These are phyloP conservation scores for Cuculus canorus DNA, from an alignment of 2,797 vertebrate genomes.

Conservation along the genomic window DNA sequence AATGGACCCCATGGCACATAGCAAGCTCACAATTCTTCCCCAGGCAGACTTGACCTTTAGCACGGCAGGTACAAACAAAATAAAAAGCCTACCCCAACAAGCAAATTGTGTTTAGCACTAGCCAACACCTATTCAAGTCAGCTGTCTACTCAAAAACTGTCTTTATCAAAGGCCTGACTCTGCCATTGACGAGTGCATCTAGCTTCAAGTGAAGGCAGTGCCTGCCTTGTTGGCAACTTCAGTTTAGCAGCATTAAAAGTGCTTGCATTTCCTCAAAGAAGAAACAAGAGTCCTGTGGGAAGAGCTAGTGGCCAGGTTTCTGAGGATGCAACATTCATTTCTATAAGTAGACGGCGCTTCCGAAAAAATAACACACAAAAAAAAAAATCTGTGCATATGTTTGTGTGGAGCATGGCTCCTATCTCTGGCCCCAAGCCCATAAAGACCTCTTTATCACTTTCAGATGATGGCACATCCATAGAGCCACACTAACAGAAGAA, in stretches of 20 bases:
- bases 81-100: background rate
- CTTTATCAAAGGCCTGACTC: background rate
- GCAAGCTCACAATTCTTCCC: background rate
- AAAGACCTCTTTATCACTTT: background rate
- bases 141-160: background rate
- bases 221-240: background rate
- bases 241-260: background rate
- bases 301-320: background rate
- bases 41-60: background rate
- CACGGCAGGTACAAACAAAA: fast-evolving
- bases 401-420: background rate
- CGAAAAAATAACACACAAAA: background rate
- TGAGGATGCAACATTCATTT: background rate
- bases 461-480: background rate
- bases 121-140: background rate
- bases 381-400: fast-evolving
- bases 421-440: background rate
- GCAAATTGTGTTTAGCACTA: background rate
- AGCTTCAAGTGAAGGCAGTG: background rate
- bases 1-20: background rate
- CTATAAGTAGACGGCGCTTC: background rate
- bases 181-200: background rate
- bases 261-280: background rate
- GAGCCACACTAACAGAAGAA: background rate
- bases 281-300: background rate